Evolutionary conservation across 2,113 vertebrate species (phyloP).

Genomic region (Brienomyrus brachyistius): DNA sequence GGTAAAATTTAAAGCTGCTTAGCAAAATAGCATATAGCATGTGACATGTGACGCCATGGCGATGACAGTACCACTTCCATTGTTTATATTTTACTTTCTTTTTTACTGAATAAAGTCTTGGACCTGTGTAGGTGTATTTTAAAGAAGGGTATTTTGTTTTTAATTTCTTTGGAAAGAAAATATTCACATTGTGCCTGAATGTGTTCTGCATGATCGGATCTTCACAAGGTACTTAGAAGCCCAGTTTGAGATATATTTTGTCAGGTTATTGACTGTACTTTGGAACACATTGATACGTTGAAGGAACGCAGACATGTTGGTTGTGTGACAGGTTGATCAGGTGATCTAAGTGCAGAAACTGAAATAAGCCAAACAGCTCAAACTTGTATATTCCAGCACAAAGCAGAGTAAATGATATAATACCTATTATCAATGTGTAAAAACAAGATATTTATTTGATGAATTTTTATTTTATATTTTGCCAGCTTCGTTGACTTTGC

Average conservation of each 20-base stretch:
- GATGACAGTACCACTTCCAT: slow-evolving; percentile 32
- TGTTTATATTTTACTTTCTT: slow-evolving; percentile 46
- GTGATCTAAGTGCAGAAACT: background rate
- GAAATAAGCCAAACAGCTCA: background rate
- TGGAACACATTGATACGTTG: background rate
- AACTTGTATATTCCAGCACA: background rate
- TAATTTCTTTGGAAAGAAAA: background rate
- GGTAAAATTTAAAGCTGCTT: slow-evolving; percentile 30
- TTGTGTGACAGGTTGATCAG: background rate
- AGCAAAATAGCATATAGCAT: slow-evolving; percentile 22
- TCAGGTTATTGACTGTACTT: background rate
- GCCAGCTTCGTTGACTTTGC: slow-evolving; percentile 37
- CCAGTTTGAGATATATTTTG: background rate
- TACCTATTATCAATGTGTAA: slow-evolving; percentile 13
- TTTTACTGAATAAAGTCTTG: slow-evolving; percentile 24
- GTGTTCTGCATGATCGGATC: background rate
- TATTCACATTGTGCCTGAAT: background rate
- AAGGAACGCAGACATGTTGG: background rate
- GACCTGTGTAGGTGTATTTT: slow-evolving; percentile 29
- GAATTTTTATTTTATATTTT: background rate
- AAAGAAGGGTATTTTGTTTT: slow-evolving; percentile 21
- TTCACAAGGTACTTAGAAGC: background rate
- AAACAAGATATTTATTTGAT: background rate
- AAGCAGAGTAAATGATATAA: background rate
- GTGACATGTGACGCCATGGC: slow-evolving; percentile 31